phyloP scores from a whole-genome alignment of 1,140 invertebrate genomes.

The Lutraria rhynchaena region DNA sequence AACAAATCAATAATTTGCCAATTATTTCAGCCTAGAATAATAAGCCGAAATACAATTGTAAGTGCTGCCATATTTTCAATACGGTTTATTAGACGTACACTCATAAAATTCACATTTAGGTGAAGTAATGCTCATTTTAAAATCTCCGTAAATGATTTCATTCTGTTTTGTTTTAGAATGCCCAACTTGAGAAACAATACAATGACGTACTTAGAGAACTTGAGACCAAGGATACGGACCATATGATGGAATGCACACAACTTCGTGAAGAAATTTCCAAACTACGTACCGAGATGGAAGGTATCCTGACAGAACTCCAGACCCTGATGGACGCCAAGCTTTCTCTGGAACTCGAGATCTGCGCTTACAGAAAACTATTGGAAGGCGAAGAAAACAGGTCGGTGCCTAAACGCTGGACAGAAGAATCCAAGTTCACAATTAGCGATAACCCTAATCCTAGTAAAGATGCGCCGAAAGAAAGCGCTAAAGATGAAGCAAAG shows the following conservation, averaged over 20 bases:
- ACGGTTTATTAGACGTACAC: no score
- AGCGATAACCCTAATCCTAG: conserved; percentile 8
- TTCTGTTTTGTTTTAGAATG: conserved; percentile 77
- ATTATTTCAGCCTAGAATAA: no score
- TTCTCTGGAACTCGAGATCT: conserved; percentile 81
- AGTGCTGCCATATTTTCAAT: no score
- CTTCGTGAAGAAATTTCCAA: conserved; percentile 70
- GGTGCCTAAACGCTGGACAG: conserved; percentile 31
- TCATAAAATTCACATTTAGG: no score
- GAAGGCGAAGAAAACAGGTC: conserved; percentile 81
- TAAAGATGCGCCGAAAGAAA: conserved; percentile 17
- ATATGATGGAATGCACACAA: conserved; percentile 72
- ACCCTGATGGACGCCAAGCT: conserved; percentile 82
- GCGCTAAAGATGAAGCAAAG: conserved; percentile 19
- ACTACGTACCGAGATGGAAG: conserved; percentile 71
- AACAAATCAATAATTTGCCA: no score
- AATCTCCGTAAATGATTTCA: not conserved
- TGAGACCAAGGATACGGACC: conserved; percentile 81
- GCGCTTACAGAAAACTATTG: conserved; percentile 81
- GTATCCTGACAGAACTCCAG: conserved; percentile 71
- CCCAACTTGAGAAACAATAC: conserved; percentile 82
- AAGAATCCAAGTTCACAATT: not conserved
- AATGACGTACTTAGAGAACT: conserved; percentile 82
- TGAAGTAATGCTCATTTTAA: no score
- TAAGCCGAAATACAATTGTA: no score